phyloP scores from a whole-genome alignment of 1,140 invertebrate species.

The Onthophagus taurus region DNA sequence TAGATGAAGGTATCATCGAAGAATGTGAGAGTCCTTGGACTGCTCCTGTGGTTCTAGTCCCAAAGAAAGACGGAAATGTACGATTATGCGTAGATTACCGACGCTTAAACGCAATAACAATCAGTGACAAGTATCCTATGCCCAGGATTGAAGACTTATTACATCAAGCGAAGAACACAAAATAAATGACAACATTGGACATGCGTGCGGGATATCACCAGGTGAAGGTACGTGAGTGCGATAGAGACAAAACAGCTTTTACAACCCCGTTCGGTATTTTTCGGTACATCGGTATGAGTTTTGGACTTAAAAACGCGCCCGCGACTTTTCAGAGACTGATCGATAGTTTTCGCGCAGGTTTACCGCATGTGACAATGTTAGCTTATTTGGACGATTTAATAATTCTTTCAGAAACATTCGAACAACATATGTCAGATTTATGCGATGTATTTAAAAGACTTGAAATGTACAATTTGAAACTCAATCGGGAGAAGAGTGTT shows the following conservation, averaged over 20 bases:
- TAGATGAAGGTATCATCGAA: slow-evolving; percentile 2
- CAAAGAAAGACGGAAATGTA: slow-evolving; percentile 5
- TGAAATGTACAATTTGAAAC: too few relatives aligned
- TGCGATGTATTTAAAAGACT: too few relatives aligned
- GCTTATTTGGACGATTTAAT: slow-evolving; percentile 37
- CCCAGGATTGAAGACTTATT: slow-evolving; percentile 4
- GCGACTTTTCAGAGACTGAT: too few relatives aligned
- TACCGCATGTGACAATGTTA: slow-evolving; percentile 24
- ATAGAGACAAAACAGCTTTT: slow-evolving; percentile 37
- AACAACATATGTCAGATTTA: too few relatives aligned
- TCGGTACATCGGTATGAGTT: slow-evolving; percentile 36
- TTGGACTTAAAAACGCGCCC: slow-evolving; percentile 35
- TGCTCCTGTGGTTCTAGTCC: slow-evolving; percentile 4
- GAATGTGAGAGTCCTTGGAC: slow-evolving; percentile 9
- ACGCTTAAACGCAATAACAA: slow-evolving; percentile 9
- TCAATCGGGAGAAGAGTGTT: too few relatives aligned
- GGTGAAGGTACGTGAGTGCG: slow-evolving; percentile 5
- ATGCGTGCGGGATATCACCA: slow-evolving; percentile 6
- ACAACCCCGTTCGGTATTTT: slow-evolving; percentile 34
- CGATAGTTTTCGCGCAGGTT: slow-evolving; percentile 25
- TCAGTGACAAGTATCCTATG: slow-evolving; percentile 2
- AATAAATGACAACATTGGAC: slow-evolving; percentile 2
- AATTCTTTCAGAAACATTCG: too few relatives aligned
- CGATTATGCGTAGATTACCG: too few relatives aligned
- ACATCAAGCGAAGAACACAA: slow-evolving; percentile 3